These are phyloP conservation scores for Sprattus sprattus DNA, from an alignment of 2,113 vertebrate species.

Conservation along the genomic window DNA sequence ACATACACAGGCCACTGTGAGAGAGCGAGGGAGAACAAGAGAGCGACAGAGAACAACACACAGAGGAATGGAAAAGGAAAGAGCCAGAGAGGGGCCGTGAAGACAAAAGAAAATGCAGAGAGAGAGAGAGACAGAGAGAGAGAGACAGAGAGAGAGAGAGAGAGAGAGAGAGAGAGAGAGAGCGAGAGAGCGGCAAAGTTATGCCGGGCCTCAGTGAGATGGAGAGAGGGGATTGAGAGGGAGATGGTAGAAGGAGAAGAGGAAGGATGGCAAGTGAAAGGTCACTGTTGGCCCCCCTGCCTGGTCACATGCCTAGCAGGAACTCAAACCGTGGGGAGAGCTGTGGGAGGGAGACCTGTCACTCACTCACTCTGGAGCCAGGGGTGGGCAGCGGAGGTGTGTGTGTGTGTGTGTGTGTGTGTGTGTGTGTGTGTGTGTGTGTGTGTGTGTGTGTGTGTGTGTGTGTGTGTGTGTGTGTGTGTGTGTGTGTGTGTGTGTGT, in stretches of 20 bases:
- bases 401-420: too few relatives aligned
- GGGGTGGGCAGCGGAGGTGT: conserved; percentile 22
- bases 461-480: neutral
- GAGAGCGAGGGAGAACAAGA: conserved; percentile 35
- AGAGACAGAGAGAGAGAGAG: conserved; percentile 16
- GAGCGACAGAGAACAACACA: conserved; percentile 24
- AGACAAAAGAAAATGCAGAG: neutral
- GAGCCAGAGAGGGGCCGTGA: conserved; percentile 2
- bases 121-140: conserved; percentile 29
- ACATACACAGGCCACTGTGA: neutral
- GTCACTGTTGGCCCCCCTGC: conserved; percentile 57
- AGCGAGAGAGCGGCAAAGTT: conserved; percentile 1
- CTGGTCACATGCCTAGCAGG: conserved; percentile 58
- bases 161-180: conserved; percentile 26
- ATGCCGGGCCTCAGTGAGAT: neutral
- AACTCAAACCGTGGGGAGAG: conserved; percentile 49
- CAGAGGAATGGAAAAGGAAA: conserved; percentile 16
- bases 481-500: neutral
- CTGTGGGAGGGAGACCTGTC: conserved; percentile 68
- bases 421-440: conserved; percentile 17
- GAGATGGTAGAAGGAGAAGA: conserved; percentile 38
- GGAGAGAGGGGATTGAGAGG: conserved; percentile 24
- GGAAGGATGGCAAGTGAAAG: conserved; percentile 52
- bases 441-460: conserved; percentile 9
- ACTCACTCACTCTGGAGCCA: conserved; percentile 58